A percentile compares a stretch with the other conserved stretches of the same genome.
Evolutionary conservation across 2,797 vertebrate species (phyloP).

Genomic region (Hafferia zeledoni): DNA sequence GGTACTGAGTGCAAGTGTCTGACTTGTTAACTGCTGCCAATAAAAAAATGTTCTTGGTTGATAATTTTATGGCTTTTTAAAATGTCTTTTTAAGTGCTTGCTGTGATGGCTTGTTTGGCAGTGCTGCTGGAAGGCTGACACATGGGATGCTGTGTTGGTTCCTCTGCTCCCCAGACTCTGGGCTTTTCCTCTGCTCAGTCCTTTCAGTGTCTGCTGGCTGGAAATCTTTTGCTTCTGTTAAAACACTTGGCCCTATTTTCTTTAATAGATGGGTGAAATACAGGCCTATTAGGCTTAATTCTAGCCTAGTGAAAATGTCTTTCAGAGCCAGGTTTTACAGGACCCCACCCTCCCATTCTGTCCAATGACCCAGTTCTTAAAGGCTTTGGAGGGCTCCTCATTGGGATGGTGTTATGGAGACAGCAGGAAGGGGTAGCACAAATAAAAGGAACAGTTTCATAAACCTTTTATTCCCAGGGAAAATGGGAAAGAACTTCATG

Average conservation of each 20-base stretch:
- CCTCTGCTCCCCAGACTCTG: not conserved
- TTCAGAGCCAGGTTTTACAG: not conserved
- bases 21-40: not conserved
- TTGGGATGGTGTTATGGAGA: not conserved
- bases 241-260: not conserved
- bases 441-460: not conserved
- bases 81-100: not conserved
- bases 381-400: not conserved
- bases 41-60: not conserved
- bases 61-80: not conserved
- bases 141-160: rapidly evolving
- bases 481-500: not conserved
- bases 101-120: not conserved
- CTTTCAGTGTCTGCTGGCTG: not conserved
- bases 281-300: not conserved
- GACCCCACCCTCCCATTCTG: not conserved
- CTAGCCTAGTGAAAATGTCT: not conserved
- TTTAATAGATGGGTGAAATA: not conserved
- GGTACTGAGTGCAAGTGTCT: not conserved
- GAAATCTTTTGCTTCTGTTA: not conserved
- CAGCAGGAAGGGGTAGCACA: not conserved
- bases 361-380: not conserved
- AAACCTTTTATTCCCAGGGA: not conserved
- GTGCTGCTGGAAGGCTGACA: not conserved
- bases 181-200: not conserved